Percentiles rank a stretch among this genome's conserved stretches.
Conservation (phyloP, 2,888 invertebrate species). For the Zaprionus obscuricornis region DNA sequence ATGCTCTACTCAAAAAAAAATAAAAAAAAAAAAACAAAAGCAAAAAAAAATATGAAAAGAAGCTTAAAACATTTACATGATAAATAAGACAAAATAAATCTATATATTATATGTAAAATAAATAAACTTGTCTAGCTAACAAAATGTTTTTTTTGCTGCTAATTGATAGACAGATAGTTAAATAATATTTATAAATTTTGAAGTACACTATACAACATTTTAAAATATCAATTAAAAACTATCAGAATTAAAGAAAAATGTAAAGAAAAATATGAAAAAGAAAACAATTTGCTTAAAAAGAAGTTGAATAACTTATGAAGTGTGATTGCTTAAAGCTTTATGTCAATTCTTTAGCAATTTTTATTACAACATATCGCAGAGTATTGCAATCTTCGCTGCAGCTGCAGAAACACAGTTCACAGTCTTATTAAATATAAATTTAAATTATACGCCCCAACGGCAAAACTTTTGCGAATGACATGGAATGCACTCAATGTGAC, state of each 20-base stretch:
- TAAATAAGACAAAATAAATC: conserved; percentile 11
- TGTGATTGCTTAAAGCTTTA: too few relatives aligned
- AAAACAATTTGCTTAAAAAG: too few relatives aligned
- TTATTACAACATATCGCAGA: not conserved
- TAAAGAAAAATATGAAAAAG: too few relatives aligned
- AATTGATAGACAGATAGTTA: too few relatives aligned
- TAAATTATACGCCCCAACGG: conserved; percentile 43
- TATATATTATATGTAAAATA: not conserved
- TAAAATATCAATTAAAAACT: too few relatives aligned
- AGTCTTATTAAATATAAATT: conserved; percentile 41
- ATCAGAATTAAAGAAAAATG: too few relatives aligned
- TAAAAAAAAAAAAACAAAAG: not conserved
- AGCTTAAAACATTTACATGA: conserved; percentile 1
- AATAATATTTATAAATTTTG: too few relatives aligned
- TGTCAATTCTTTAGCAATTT: not conserved
- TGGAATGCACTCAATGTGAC: conserved; percentile 7
- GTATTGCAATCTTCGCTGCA: not conserved
- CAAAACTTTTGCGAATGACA: conserved; percentile 15
- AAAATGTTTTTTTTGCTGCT: too few relatives aligned
- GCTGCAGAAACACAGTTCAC: not conserved
- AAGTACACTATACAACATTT: too few relatives aligned
- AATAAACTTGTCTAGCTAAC: too few relatives aligned
- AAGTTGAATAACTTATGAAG: too few relatives aligned
- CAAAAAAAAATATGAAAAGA: not conserved
- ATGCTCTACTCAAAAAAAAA: conserved; percentile 32